Evolutionary conservation across 2,888 invertebrate genomes (phyloP), one percentile per base, ranked within the genome.

Genomic region (Venusia cambrica): DNA sequence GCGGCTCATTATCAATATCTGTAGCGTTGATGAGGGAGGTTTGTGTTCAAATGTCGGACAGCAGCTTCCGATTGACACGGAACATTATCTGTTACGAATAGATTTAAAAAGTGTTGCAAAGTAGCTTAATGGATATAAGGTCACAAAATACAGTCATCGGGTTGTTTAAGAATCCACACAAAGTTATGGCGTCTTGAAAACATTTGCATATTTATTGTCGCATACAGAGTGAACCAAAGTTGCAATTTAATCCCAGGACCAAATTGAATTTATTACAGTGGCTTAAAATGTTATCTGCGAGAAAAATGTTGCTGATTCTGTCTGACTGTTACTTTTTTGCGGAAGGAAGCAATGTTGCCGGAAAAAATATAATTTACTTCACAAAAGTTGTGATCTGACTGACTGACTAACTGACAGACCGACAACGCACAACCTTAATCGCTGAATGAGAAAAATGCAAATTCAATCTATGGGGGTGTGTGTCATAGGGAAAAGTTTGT

Each of bases 191-290:
- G 62, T 78, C 66, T 77, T 76, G 72, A 29, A 46, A 48, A 63
- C 62, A 85, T 85, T 85, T 79, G 74, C 84, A 85, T 85, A 78
- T 84, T 83, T 85, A 85, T 79, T 80, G 81, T 83, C 80, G 62
- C 74, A 73, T 68, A 68, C 67, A 57, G 66, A 70, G 69, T 69
- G 76, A 73, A 69, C 68, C 66, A 72, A 72, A 67, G 55, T 69
- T 65, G 74, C 78, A 74, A 79, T 77, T 75, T 83, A 76, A 83
- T 73, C 71, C 67, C 47, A 51, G 60, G 63, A 62, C 62, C 65
- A 81, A 81, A 81, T 83, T 84, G 77, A 79, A 83, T 85, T 83
- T 80, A 81, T 83, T 81, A 65, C 68, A 62, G 34, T 21, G 25
- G 8, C 29, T 34, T 25, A 34, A 33, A 29, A 34, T 39, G 26